These are phyloP conservation scores for Phylloscopus trochiloides DNA, from an alignment of 2,113 vertebrate genomes.

Conservation along the genomic window DNA sequence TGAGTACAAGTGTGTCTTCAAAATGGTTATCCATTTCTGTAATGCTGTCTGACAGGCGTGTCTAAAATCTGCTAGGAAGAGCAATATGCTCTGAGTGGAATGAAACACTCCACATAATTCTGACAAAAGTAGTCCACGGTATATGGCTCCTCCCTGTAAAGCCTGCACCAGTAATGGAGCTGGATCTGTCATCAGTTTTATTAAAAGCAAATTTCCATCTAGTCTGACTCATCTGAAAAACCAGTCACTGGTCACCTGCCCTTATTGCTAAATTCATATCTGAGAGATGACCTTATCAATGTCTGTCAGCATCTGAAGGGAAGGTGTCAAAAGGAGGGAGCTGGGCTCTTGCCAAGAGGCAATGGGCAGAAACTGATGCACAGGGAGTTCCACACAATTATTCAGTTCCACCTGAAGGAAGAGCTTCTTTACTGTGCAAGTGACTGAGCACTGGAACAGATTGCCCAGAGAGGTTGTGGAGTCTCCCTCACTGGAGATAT, in stretches of 20 bases:
- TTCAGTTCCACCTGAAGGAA: background rate
- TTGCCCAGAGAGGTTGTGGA: background rate
- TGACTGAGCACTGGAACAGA: accelerated
- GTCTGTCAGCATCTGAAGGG: background rate
- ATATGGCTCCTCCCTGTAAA: background rate
- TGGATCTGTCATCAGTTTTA: background rate
- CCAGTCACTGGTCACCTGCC: background rate
- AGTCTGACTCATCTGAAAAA: background rate
- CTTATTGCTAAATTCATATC: background rate
- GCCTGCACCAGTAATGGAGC: background rate
- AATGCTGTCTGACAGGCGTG: conserved; percentile 17
- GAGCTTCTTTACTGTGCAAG: background rate
- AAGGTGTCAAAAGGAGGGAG: background rate
- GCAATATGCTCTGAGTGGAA: background rate
- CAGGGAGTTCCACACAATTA: background rate
- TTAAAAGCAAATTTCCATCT: background rate
- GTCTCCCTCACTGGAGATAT: background rate
- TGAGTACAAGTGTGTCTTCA: background rate
- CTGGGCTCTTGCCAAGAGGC: background rate
- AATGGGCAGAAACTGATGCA: background rate
- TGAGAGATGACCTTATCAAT: background rate
- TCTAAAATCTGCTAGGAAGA: background rate
- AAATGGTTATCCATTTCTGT: background rate
- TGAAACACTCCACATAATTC: background rate
- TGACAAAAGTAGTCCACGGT: background rate